Conservation (phyloP, 92 coral and sea anemone genomes). For the Hydrozoanthus gracilis region DNA sequence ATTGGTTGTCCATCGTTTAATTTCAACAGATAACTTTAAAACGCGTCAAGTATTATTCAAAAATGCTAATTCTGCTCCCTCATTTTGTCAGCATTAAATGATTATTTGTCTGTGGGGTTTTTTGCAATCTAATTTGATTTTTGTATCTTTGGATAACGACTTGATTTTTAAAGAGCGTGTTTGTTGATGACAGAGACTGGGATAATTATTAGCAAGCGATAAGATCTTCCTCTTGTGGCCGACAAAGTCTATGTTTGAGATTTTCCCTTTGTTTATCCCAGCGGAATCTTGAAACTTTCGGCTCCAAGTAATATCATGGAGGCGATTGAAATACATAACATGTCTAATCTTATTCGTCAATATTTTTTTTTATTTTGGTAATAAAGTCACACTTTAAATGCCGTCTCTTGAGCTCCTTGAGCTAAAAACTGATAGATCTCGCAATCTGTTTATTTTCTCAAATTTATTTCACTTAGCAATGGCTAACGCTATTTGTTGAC, state of each 20-base stretch:
- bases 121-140: conserved; percentile 39
- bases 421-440: conserved; percentile 1
- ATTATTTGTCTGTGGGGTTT: conserved; percentile 19
- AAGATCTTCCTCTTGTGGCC: conserved; percentile 22
- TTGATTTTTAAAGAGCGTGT: conserved; percentile 5
- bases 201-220: conserved; percentile 29
- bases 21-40: conserved; percentile 55
- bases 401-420: neutral
- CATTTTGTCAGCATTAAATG: conserved; percentile 36
- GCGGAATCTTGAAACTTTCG: conserved; percentile 28
- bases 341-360: conserved; percentile 38
- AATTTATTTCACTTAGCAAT: conserved; percentile 58
- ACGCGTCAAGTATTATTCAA: conserved; percentile 58
- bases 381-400: conserved; percentile 32
- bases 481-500: conserved; percentile 62
- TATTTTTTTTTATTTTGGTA: conserved; percentile 24
- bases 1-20: conserved; percentile 48
- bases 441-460: conserved; percentile 62
- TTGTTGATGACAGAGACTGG: conserved; percentile 28
- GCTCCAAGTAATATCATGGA: conserved; percentile 7
- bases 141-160: conserved; percentile 26
- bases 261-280: conserved; percentile 39
- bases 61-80: conserved; percentile 60
- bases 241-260: conserved; percentile 23
- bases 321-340: conserved; percentile 13